Percentiles rank a stretch among this genome's conserved stretches.
Conservation (phyloP, 2,888 invertebrate genomes). For the Tetragonisca angustula region DNA sequence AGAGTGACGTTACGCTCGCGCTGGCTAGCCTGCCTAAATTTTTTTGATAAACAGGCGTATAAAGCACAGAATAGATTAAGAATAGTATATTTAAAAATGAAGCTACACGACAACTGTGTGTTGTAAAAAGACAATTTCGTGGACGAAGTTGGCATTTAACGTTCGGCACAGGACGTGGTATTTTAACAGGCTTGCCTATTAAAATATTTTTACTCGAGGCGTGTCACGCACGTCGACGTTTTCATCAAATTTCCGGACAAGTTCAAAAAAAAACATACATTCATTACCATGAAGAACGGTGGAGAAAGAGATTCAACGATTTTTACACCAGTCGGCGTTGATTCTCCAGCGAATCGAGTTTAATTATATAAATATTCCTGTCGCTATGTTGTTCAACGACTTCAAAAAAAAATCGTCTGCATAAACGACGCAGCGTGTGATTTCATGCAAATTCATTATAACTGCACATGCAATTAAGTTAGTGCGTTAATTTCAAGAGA, state of each 20-base stretch:
- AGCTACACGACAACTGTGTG: not conserved
- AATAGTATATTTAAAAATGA: not conserved
- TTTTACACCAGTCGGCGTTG: too few species aligned
- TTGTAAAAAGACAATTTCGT: not conserved
- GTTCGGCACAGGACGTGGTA: too few species aligned
- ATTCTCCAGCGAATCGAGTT: not conserved
- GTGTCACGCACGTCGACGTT: not conserved
- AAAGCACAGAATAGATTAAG: not conserved
- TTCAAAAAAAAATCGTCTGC: slow-evolving; percentile 11
- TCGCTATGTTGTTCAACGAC: slow-evolving; percentile 8
- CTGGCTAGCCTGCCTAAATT: not conserved
- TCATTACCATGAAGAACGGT: too few species aligned
- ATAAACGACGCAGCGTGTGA: not conserved
- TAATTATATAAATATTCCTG: slow-evolving; percentile 13
- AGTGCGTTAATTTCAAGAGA: not conserved
- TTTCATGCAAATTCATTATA: slow-evolving; percentile 24
- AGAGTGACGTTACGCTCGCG: slow-evolving; percentile 3
- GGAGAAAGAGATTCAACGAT: too few species aligned
- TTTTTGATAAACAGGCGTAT: not conserved
- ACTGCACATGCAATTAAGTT: not conserved
- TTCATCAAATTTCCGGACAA: not conserved
- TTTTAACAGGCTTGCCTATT: too few species aligned
- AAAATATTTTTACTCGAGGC: not conserved
- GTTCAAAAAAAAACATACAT: not conserved
- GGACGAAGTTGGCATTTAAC: not conserved